Conservation (phyloP, 2,797 vertebrate species). For the Gymnothorax javanicus region DNA sequence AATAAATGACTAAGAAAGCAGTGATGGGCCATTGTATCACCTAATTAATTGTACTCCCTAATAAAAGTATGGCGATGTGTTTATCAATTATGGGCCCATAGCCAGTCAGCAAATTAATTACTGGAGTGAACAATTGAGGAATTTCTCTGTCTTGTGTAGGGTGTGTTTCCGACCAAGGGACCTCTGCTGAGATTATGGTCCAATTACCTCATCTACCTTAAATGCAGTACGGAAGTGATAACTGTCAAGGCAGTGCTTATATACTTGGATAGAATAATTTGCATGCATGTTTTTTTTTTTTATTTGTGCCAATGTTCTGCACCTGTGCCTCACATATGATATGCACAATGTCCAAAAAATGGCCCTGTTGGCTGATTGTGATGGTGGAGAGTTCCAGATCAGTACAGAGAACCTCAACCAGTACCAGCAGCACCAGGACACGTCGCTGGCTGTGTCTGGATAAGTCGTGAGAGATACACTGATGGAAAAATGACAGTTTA, state of each 20-base stretch:
- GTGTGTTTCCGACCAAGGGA: too few species aligned
- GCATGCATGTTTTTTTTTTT: background rate
- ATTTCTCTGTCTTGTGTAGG: too few species aligned
- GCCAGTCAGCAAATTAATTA: too few species aligned
- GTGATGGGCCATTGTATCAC: too few species aligned
- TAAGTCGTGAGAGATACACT: background rate
- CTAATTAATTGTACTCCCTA: too few species aligned
- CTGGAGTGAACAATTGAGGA: too few species aligned
- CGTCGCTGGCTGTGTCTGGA: background rate
- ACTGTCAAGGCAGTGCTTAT: too few species aligned
- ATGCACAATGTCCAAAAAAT: constrained; percentile 15
- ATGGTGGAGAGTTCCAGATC: constrained; percentile 23
- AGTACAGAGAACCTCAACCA: background rate
- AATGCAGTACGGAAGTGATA: background rate
- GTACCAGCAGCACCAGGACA: constrained; percentile 4
- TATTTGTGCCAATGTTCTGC: constrained; percentile 28
- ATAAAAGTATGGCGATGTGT: too few species aligned
- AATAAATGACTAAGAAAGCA: too few species aligned
- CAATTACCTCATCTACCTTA: background rate
- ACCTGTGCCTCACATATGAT: constrained; percentile 27
- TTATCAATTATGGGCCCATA: too few species aligned
- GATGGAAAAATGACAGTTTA: constrained; percentile 38
- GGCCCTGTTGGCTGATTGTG: constrained; percentile 20
- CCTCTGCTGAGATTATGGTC: background rate
- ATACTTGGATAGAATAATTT: background rate